Evolutionary conservation across 2,113 vertebrate species (phyloP), one percentile per base, ranked within the genome.

Genomic region (Saimiri boliviensis): DNA sequence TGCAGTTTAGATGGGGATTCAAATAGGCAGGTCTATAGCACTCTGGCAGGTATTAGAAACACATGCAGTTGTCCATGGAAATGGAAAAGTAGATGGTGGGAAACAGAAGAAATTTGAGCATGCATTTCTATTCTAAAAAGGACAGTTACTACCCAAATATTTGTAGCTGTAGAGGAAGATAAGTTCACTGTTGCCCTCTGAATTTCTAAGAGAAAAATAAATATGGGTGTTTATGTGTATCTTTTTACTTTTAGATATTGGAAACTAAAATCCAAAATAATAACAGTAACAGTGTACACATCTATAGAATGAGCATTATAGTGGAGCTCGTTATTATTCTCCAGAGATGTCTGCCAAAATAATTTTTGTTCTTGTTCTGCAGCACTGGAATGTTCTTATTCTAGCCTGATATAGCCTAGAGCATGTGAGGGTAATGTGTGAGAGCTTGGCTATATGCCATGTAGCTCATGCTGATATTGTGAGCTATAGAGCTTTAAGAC

Each of bases 151-250:
- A 56, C 13, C 82, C 40, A 56, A 4, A 27, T 66, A 27, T 92
- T 93, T 81, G 12, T 56, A 70, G 13, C 14, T 32, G 58, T 85
- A 23, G 73, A 9, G 1, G 19, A 89, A 79, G 25, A 2, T 73
- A 1, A 45, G 1, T 54, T 45, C 8, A 80, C 20, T 37, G 2
- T 47, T 94, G 16, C 20, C 23, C 56, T 93, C 20, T 54, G 45
- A 84, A 73, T 45, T 86, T 89, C 74, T 89, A 76, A 85, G 10
- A 56, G 5, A 91, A 81, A 56, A 95, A 14, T 37, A 83, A 94
- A 52, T 81, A 2, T 8, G 10, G 5, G 63, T 23, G 87, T 97
- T 87, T 88, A 23, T 88, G 19, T 84, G 9, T 3, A 21, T 81
- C 2, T 54, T 56, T 6, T 96, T 93, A 47, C 27, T 71, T 94